A percentile compares a stretch with the other conserved stretches of the same genome.
Conservation (phyloP, 2,888 invertebrate genomes). For the Heliconius charithonia region DNA sequence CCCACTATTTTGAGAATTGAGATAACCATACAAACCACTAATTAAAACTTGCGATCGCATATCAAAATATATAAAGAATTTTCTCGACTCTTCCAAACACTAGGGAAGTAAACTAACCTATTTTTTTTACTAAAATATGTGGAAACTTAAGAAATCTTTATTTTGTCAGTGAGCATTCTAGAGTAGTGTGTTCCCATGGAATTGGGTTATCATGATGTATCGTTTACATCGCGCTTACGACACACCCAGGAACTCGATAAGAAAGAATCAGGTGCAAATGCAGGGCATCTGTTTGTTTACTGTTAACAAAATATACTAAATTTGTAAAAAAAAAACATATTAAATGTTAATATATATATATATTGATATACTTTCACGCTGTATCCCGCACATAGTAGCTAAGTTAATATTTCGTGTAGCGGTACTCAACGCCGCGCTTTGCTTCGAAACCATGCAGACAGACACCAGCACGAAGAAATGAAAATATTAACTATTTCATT, state of each 20-base stretch:
- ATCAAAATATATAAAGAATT: no score
- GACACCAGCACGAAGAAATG: no score
- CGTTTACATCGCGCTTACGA: slow-evolving; percentile 53
- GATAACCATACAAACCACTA: no score
- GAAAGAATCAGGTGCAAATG: slow-evolving; percentile 44
- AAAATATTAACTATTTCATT: no score
- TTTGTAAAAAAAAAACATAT: background rate
- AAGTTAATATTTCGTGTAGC: no score
- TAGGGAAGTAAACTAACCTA: slow-evolving; percentile 6
- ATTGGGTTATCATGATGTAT: slow-evolving; percentile 82
- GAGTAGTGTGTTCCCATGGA: slow-evolving; percentile 65
- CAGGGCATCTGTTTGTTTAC: background rate
- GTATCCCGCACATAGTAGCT: no score
- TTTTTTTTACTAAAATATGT: background rate
- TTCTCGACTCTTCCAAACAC: background rate
- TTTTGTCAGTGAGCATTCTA: slow-evolving; percentile 49
- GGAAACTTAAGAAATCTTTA: slow-evolving; percentile 53
- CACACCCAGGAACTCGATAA: slow-evolving; percentile 60
- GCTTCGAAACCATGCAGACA: no score
- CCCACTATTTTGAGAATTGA: no score
- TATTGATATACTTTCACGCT: no score
- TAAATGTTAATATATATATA: no score
- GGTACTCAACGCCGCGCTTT: no score
- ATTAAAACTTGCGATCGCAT: no score
- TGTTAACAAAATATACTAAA: background rate